Evolutionary conservation across 2,888 invertebrate genomes (phyloP).

Genomic region (Dasysyrphus albostriatus): DNA sequence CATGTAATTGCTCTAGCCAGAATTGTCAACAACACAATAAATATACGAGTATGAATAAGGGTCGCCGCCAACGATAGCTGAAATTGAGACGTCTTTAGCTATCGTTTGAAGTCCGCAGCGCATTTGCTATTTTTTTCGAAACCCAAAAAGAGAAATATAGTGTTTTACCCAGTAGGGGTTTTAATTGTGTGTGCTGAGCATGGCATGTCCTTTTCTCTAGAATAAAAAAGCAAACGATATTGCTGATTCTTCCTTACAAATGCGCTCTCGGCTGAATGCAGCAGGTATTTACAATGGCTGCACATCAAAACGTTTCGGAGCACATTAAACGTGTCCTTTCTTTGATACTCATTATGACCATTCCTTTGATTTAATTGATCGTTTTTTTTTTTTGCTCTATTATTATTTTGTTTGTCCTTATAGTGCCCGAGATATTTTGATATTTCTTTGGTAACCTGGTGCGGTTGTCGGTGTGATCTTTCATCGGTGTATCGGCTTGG

Average conservation of each 20-base stretch:
- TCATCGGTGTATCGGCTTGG: slow-evolving; percentile 46
- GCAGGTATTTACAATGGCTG: slow-evolving; percentile 70
- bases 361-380: slow-evolving; percentile 75
- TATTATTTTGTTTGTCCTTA: background rate
- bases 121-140: slow-evolving; percentile 46
- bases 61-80: slow-evolving; percentile 61
- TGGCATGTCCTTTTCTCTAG: slow-evolving; percentile 64
- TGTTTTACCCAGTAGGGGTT: slow-evolving; percentile 72
- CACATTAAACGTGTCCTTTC: slow-evolving; percentile 75
- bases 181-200: slow-evolving; percentile 59
- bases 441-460: slow-evolving; percentile 65
- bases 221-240: slow-evolving; percentile 53
- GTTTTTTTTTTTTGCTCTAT: slow-evolving; percentile 35
- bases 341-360: slow-evolving; percentile 71
- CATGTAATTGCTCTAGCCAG: slow-evolving; percentile 73
- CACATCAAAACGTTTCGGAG: slow-evolving; percentile 75
- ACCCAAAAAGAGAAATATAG: slow-evolving; percentile 51
- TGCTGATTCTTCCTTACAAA: slow-evolving; percentile 52
- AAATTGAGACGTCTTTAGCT: slow-evolving; percentile 70
- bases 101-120: slow-evolving; percentile 71
- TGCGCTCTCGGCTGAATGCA: slow-evolving; percentile 62
- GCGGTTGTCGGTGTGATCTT: slow-evolving; percentile 68
- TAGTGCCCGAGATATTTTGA: slow-evolving; percentile 62
- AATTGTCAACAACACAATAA: slow-evolving; percentile 70
- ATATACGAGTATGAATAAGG: slow-evolving; percentile 42